phyloP scores from a whole-genome alignment of 2,888 invertebrate genomes.

The Caenorhabditis sinica region DNA sequence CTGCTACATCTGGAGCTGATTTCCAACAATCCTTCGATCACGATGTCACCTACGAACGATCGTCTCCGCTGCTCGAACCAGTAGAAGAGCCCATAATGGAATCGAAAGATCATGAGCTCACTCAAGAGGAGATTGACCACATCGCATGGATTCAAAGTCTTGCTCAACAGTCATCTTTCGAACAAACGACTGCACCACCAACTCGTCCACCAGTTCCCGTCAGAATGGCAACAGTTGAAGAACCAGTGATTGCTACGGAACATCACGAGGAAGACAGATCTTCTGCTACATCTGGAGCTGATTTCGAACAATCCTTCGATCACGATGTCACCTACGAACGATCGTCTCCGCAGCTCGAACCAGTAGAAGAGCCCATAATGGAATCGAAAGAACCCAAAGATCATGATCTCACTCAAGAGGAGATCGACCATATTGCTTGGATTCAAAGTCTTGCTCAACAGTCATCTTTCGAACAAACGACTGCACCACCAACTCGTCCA shows the following conservation, averaged over 20 bases:
- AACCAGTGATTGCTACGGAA: neutral
- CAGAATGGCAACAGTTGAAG: neutral
- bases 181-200: neutral
- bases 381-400: slow-evolving; percentile 1
- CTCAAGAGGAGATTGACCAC: neutral
- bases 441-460: neutral
- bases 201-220: neutral
- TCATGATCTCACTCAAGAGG: neutral
- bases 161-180: neutral
- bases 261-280: slow-evolving; percentile 34
- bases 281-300: slow-evolving; percentile 49
- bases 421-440: slow-evolving; percentile 1
- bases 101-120: neutral
- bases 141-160: neutral
- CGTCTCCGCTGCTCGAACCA: slow-evolving; percentile 12
- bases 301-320: slow-evolving; percentile 35
- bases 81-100: neutral
- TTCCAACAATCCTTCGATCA: slow-evolving; percentile 41
- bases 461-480: neutral
- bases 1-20: slow-evolving; percentile 64
- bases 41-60: slow-evolving; percentile 12
- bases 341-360: slow-evolving; percentile 13
- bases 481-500: neutral
- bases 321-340: slow-evolving; percentile 23
- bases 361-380: neutral